Conservation (phyloP, 2,797 vertebrate species). For the Melopsittacus undulatus region DNA sequence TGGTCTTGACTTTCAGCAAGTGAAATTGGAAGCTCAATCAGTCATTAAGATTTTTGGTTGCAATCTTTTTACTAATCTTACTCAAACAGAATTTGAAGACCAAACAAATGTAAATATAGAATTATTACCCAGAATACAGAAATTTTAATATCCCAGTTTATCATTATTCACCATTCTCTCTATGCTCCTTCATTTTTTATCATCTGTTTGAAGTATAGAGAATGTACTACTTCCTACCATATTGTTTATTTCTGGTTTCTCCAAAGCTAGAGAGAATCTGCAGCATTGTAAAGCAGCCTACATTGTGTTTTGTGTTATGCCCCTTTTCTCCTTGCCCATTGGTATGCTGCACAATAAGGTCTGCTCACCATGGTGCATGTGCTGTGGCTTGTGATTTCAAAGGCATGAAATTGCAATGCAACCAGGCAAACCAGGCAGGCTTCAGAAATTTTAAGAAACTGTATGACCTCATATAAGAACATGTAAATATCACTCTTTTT, state of each 20-base stretch:
- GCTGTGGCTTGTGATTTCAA: background rate
- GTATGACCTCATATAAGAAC: background rate
- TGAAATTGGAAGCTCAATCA: background rate
- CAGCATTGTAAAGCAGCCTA: background rate
- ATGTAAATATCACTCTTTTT: background rate
- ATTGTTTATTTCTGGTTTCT: background rate
- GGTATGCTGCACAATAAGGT: background rate
- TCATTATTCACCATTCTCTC: background rate
- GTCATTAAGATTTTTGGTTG: background rate
- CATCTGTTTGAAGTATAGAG: background rate
- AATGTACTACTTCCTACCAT: background rate
- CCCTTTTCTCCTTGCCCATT: background rate
- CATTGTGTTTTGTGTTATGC: background rate
- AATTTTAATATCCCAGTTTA: background rate
- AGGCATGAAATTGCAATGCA: background rate
- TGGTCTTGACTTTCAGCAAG: background rate
- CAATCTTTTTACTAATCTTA: background rate
- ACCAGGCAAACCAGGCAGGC: background rate
- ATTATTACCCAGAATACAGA: background rate
- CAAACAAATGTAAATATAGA: background rate
- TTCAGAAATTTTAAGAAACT: background rate
- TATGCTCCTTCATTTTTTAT: background rate
- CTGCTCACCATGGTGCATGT: rapidly evolving
- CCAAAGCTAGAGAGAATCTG: background rate
- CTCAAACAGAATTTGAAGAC: background rate